Evolutionary conservation across 1,140 invertebrate genomes (phyloP), one percentile per base, ranked within the genome.

Genomic region (Papilio glaucus): DNA sequence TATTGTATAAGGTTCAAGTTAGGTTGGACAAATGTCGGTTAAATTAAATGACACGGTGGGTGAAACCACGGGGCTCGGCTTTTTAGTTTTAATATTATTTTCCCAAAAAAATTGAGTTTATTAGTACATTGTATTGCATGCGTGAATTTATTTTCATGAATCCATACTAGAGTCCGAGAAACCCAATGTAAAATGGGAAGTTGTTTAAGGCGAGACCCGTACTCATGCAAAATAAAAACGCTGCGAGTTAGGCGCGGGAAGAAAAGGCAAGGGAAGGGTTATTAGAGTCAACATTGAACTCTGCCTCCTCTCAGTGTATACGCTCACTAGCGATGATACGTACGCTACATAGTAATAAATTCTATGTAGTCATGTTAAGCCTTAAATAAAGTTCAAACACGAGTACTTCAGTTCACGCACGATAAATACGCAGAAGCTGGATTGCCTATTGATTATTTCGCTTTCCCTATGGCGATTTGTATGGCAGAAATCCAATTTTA

Each of bases 161-260:
- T 53, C 8, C 9, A 26, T 7, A 53, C 29, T 33, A 3, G 1
- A 10, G 49, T 53, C 49, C 10, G 8, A 24, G 10, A 9, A 7
- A 24, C 9, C 1, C 7, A 57, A 57, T 24, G 49, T 3, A 57
- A 57, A 24, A 26, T 15, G 49, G 12, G 21, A 53, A 53, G 0
- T 13, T 4, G 9, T 26, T 26, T 12, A 3, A 57, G 42, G 24
- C n/a, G 21, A 8, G 49, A 26, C 49, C 1, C 0, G 42, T 5
- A 15, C n/a, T 45, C 49, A 13, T 57, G 15, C 21, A 57, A 57
- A 57, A 57, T 57, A 57, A 57, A 57, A 57, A 57, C 10, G 49
- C 5, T 12, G 49, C 3, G 15, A 57, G 49, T 57, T 24, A 1
- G 49, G 21, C 49, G 21, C 49, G n/a, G 49, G 12, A 53, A 6